Percentiles rank a stretch among this genome's conserved stretches.
These are phyloP conservation scores for Dasysyrphus albostriatus DNA, from an alignment of 2,888 invertebrate genomes.

Conservation along the genomic window DNA sequence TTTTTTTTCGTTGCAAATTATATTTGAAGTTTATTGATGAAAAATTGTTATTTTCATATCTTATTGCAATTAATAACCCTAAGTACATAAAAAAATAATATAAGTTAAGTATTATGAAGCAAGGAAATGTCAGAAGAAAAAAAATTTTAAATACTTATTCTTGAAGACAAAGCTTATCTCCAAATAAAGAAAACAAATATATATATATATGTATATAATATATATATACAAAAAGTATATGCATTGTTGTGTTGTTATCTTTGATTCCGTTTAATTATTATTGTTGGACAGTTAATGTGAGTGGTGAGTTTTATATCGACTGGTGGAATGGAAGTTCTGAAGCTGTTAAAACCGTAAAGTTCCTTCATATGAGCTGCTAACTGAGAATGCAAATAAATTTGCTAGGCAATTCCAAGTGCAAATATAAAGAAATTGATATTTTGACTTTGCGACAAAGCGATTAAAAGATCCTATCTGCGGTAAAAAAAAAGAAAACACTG, in stretches of 20 bases:
- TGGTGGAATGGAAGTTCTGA: background rate
- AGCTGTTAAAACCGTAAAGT: too few species aligned
- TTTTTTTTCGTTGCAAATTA: constrained; percentile 67
- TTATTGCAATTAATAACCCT: constrained; percentile 70
- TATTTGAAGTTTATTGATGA: constrained; percentile 70
- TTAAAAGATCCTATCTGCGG: too few species aligned
- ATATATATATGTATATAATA: constrained; percentile 34
- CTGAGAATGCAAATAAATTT: too few species aligned
- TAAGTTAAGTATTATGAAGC: constrained; percentile 68
- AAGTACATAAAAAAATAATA: constrained; percentile 69
- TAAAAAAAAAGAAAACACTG: too few species aligned
- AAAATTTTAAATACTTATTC: constrained; percentile 64
- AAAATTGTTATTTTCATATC: constrained; percentile 68
- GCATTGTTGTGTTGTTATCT: background rate
- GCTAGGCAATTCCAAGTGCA: too few species aligned
- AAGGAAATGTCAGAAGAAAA: constrained; percentile 52
- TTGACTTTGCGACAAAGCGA: too few species aligned
- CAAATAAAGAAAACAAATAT: constrained; percentile 60
- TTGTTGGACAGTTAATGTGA: background rate
- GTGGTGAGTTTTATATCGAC: background rate
- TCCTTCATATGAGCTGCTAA: too few species aligned
- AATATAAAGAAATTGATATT: too few species aligned
- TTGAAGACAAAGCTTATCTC: constrained; percentile 70
- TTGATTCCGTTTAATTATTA: background rate
- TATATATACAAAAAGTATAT: constrained; percentile 54